A percentile compares a stretch with the other conserved stretches of the same genome.
Conservation (phyloP, 2,797 vertebrate species). For the Lepilemur ruficaudatus region DNA sequence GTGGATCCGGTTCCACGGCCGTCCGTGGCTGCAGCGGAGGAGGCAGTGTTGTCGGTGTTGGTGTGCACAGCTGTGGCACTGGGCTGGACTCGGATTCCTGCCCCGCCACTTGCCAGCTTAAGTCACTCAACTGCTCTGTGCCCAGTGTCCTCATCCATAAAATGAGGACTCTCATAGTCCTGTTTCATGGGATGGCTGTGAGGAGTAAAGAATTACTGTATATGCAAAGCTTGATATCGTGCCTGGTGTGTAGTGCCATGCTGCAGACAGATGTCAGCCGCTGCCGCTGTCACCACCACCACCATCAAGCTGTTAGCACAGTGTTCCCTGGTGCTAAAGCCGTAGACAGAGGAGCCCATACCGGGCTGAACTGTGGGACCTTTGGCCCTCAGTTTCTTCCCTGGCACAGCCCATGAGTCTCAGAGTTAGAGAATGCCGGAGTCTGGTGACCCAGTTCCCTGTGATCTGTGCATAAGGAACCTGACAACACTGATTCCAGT, state of each 20-base stretch:
- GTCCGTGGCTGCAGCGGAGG: fast-evolving
- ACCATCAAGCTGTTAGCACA: background rate
- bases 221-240: background rate
- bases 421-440: background rate
- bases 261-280: background rate
- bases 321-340: background rate
- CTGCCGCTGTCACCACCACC: fast-evolving
- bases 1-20: background rate
- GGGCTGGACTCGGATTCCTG: background rate
- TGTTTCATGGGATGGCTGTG: background rate
- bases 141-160: background rate
- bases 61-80: background rate
- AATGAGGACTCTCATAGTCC: background rate
- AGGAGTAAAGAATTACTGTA: background rate
- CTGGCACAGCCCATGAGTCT: background rate
- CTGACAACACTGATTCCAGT: background rate
- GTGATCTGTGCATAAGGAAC: background rate
- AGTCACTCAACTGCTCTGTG: background rate
- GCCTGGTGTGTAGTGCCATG: background rate
- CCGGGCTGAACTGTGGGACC: background rate
- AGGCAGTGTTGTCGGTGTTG: background rate
- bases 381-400: background rate
- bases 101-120: background rate
- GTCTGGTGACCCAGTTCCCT: background rate
- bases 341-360: background rate